Conservation (phyloP, 2,888 invertebrate genomes). For the Chloroclysta siterata region DNA sequence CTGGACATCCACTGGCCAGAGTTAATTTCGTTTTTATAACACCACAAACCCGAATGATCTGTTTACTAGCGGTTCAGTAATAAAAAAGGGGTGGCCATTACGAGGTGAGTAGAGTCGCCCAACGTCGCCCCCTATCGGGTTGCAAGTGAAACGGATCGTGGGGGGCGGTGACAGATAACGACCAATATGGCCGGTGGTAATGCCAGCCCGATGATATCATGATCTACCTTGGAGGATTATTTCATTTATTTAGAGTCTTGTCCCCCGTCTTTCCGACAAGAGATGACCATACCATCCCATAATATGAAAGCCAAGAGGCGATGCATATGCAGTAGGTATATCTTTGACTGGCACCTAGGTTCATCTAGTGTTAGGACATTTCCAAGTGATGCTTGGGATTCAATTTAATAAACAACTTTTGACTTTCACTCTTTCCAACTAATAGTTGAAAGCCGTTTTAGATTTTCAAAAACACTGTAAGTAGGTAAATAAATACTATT, state of each 20-base stretch:
- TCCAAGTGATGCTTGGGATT: no score
- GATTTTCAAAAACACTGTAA: neutral
- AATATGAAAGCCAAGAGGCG: neutral
- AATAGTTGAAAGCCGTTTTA: neutral
- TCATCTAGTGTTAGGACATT: no score
- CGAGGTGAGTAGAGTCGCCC: conserved; percentile 72
- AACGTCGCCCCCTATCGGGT: conserved; percentile 83
- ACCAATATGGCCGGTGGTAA: conserved; percentile 76
- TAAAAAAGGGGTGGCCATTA: conserved; percentile 83
- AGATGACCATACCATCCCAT: neutral
- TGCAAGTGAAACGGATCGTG: conserved; percentile 81
- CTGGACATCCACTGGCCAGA: conserved; percentile 77
- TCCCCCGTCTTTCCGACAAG: conserved; percentile 13
- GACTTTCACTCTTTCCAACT: no score
- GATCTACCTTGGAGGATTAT: conserved; percentile 43
- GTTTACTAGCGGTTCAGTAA: conserved; percentile 85
- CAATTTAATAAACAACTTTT: no score
- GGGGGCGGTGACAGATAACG: conserved; percentile 83
- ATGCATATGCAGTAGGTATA: no score
- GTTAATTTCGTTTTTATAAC: conserved; percentile 85
- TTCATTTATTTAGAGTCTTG: conserved; percentile 34
- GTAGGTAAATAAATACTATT: neutral
- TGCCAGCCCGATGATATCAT: conserved; percentile 67
- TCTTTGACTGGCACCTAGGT: no score
- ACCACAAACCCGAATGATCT: conserved; percentile 85